phyloP scores from a whole-genome alignment of 2,888 invertebrate genomes.

The Corythucha ciliata region DNA sequence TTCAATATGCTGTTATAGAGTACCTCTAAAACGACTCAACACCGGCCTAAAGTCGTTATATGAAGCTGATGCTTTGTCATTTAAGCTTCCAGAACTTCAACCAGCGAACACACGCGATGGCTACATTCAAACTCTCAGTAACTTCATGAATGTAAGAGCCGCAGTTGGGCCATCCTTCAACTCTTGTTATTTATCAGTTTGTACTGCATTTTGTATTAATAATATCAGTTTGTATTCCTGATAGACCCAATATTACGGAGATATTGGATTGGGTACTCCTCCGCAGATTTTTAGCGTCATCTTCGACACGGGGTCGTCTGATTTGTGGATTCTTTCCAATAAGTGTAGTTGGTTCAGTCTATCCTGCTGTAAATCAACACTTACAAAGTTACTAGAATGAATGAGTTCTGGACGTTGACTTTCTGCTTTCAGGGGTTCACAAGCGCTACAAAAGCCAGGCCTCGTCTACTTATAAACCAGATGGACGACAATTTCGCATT shows the following conservation, averaged over 20 bases:
- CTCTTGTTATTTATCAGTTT: neutral
- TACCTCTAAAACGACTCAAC: no score
- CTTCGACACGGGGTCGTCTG: slow-evolving; percentile 97
- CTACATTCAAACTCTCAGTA: slow-evolving; percentile 10
- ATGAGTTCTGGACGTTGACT: no score
- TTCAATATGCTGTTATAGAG: no score
- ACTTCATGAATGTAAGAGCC: slow-evolving; percentile 22
- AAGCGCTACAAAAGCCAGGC: slow-evolving; percentile 87
- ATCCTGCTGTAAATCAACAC: slow-evolving; percentile 64
- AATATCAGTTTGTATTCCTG: neutral
- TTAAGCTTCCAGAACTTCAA: no score
- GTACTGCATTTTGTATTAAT: neutral
- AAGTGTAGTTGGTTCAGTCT: slow-evolving; percentile 88
- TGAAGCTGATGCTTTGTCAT: no score
- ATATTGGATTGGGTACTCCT: slow-evolving; percentile 82
- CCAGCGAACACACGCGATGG: no score
- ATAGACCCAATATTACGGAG: slow-evolving; percentile 37
- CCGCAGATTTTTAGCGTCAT: slow-evolving; percentile 88
- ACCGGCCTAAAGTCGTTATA: no score
- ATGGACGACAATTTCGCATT: slow-evolving; percentile 88
- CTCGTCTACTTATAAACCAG: slow-evolving; percentile 70
- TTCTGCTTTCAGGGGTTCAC: slow-evolving; percentile 72
- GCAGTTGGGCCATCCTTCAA: neutral
- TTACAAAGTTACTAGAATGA: no score
- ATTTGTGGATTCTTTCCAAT: slow-evolving; percentile 97